Evolutionary conservation across 1,140 invertebrate genomes (phyloP), one percentile per base, ranked within the genome.

Genomic region (Scaptomyza pallida): DNA sequence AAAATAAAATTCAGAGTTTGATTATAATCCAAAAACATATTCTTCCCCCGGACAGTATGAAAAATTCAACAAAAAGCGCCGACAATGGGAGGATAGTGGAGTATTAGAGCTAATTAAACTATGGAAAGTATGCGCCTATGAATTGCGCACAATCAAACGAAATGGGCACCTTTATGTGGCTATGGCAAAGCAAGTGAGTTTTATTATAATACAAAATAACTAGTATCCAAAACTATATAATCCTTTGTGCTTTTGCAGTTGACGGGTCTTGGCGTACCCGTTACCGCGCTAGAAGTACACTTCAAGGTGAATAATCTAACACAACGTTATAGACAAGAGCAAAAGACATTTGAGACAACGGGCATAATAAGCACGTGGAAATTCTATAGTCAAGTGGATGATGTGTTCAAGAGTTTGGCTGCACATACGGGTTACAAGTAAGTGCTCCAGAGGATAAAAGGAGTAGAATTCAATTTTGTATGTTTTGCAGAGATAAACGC

Each of bases 71-170:
- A 90, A 91, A 89, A 91, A 91, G 79, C 85, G 89, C 67, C 86
- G 89, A 89, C 89, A 90, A 90, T 91, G 89, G 89, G 89, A 91
- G 86, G 89, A 91, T 89, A 90, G 78, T 89, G 89, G 89, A 71
- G 89, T 91, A 60, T 64, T 90, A 72, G 89, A 91, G 65, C 63
- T 91, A 62, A 91, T 91, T 59, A 91, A 91, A 89, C 72, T 90
- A 89, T 91, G 89, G 89, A 91, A 91, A 90, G 89, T 90, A 47
- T 91, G 89, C 79, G 89, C 89, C 73, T 91, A 91, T 90, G 89
- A 91, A 75, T 75, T 91, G 80, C 89, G 89, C 85, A 90, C 89
- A 54, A 90, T 90, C 65, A 91, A 91, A 91, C 89, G 89, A 61
- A 91, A 91, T 91, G 89, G 89, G 67, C 89, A 91, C 86, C 85